Percentiles rank a stretch among this genome's conserved stretches.
Conservation (phyloP, 2,888 invertebrate species). For the Apotomis betuletana region DNA sequence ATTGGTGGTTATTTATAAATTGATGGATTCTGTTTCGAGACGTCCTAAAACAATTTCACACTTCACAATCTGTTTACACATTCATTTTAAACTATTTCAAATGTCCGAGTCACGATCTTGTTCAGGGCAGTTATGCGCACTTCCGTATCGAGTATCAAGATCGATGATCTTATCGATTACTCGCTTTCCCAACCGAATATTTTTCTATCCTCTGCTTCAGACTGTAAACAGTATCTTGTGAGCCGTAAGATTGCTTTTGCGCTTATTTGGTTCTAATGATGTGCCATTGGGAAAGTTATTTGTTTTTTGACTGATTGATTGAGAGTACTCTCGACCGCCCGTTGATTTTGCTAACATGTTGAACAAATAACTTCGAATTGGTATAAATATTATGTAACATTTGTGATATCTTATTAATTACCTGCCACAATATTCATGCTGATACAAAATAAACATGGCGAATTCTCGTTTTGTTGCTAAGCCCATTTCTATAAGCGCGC, state of each 20-base stretch:
- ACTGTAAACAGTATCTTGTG: conserved; percentile 12
- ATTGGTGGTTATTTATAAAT: neutral
- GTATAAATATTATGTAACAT: conserved; percentile 27
- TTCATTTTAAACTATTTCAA: conserved; percentile 28
- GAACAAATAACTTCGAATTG: conserved; percentile 30
- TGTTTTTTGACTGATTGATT: conserved; percentile 29
- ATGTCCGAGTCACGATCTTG: conserved; percentile 37
- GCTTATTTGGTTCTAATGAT: neutral
- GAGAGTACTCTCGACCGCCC: conserved; percentile 31
- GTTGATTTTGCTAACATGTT: conserved; percentile 30
- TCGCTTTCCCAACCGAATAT: neutral
- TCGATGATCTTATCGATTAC: conserved; percentile 18
- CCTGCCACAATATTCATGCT: neutral
- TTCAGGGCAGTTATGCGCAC: conserved; percentile 25
- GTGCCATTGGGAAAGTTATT: neutral
- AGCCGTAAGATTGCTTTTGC: neutral
- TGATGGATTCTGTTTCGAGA: conserved; percentile 1
- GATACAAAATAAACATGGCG: neutral
- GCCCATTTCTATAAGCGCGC: neutral
- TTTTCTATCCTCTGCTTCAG: neutral
- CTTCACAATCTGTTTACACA: conserved; percentile 21
- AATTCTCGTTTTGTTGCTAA: conserved; percentile 1
- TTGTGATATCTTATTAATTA: conserved; percentile 5
- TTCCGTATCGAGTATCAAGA: conserved; percentile 36
- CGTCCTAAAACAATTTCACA: conserved; percentile 24